A percentile compares a stretch with the other conserved stretches of the same genome.
Evolutionary conservation across 2,888 invertebrate species (phyloP).

Genomic region (Stramonita haemastoma): DNA sequence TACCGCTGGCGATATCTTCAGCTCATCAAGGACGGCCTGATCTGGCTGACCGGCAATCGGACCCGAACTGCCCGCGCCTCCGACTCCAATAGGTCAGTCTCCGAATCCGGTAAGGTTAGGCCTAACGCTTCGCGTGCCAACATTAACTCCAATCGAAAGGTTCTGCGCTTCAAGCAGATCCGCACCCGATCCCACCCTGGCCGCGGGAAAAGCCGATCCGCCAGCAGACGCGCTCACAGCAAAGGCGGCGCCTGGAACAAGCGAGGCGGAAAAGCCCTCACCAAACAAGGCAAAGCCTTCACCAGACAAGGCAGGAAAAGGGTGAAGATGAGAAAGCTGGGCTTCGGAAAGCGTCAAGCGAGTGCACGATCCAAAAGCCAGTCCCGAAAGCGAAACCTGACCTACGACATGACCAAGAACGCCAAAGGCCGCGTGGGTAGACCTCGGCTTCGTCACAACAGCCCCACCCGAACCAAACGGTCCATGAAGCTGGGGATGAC

Average conservation of each 20-base stretch:
- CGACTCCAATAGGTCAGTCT: background rate
- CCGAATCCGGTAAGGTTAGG: background rate
- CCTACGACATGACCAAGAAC: no score
- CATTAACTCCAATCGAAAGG: background rate
- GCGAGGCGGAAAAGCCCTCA: background rate
- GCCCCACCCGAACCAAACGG: background rate
- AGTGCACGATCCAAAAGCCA: background rate
- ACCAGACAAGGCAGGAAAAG: background rate
- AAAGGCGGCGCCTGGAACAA: background rate
- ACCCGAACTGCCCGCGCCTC: background rate
- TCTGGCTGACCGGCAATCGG: constrained; percentile 34
- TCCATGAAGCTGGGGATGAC: no score
- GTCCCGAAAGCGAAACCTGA: no score
- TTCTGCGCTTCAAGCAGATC: constrained; percentile 13
- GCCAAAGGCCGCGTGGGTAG: no score
- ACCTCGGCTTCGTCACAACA: background rate
- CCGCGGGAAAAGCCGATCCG: background rate
- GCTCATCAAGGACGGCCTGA: constrained; percentile 23
- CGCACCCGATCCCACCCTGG: background rate
- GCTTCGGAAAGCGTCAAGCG: background rate
- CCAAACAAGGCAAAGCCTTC: no score
- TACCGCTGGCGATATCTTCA: constrained; percentile 25
- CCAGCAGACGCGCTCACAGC: background rate
- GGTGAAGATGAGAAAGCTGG: background rate
- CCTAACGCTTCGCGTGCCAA: background rate